Evolutionary conservation across 2,888 invertebrate species (phyloP), one percentile per base, ranked within the genome.

Genomic region (Mechanitis mazaeus): DNA sequence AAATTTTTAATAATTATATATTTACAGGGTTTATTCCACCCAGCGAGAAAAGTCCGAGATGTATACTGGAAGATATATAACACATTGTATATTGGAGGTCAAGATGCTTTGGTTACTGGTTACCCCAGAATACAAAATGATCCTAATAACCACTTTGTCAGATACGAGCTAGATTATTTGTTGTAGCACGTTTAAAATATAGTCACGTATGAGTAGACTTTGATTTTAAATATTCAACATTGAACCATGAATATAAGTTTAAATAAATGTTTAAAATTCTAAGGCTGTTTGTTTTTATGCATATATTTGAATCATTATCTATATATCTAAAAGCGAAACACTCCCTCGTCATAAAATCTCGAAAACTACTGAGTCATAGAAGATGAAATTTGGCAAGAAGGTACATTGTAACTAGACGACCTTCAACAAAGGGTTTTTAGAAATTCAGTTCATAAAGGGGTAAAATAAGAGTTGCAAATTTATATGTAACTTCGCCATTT

Each of bases 1-100:
- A 33, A 33, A 35, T 35, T 38, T 12, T 28, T 53, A 46, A 45
- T 31, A 33, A 33, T 42, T 47, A 11, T 42, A 11, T 42, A 47
- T 56, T 42, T 92, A 62, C 88, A 97, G 95, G 99, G 99, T 45
- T 89, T 99, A 55, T 99, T 99, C 86, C 99, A 99, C 89, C 99
- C 99, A 1, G 99, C 99, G 6, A 92, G 99, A 62, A 99, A 99
- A 91, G 99, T 99, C 0, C 94, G 99, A 38, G 99, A 99, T 81
- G 99, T 99, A 0, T 99, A 99, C 81, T 99, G 99, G 99, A 99
- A 99, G 89, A 98, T 98, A 72, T 99, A 99, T 89, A 99, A 99
- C 90, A 98, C 98, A 0, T 91, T 99, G 59, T 99, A 99, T 79
- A 99, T 99, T 73, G 99, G 99, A 35, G 98, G 98, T 6, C 99